phyloP scores from a whole-genome alignment of 2,888 invertebrate genomes.

The Tachina fera region DNA sequence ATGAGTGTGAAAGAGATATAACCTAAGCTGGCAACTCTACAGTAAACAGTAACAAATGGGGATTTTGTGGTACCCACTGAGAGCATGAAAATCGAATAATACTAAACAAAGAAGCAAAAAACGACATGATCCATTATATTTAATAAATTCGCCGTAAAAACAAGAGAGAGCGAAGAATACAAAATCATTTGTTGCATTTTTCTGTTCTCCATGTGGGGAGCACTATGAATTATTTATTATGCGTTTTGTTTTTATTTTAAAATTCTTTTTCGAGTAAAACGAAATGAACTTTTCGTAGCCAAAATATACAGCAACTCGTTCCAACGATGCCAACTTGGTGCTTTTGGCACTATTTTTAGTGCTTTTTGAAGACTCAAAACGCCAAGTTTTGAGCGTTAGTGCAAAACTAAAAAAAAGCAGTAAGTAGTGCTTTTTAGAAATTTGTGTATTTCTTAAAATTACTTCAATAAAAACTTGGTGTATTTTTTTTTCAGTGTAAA shows the following conservation, averaged over 20 bases:
- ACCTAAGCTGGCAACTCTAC: slow-evolving; percentile 1
- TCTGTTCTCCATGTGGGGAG: slow-evolving; percentile 49
- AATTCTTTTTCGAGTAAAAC: slow-evolving; percentile 41
- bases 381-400: too few relatives aligned
- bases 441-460: too few relatives aligned
- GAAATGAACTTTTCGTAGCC: not conserved
- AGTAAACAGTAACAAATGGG: slow-evolving; percentile 9
- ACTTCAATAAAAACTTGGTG: too few relatives aligned
- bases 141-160: slow-evolving; percentile 58
- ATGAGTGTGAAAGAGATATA: not conserved
- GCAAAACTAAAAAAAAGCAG: too few relatives aligned
- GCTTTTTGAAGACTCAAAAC: too few relatives aligned
- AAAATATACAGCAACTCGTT: not conserved
- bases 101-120: slow-evolving; percentile 33
- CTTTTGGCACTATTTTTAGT: too few relatives aligned
- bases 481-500: too few relatives aligned
- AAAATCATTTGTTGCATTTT: slow-evolving; percentile 1
- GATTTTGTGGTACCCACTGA: slow-evolving; percentile 30
- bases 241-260: slow-evolving; percentile 58
- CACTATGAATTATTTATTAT: slow-evolving; percentile 51
- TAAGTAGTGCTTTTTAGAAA: too few relatives aligned
- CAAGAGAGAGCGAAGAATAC: slow-evolving; percentile 1
- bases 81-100: slow-evolving; percentile 18
- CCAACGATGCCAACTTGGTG: too few relatives aligned
- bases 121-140: slow-evolving; percentile 22